A percentile compares a stretch with the other conserved stretches of the same genome.
Evolutionary conservation across 2,113 vertebrate species (phyloP).

Genomic region (Ahaetulla prasina): DNA sequence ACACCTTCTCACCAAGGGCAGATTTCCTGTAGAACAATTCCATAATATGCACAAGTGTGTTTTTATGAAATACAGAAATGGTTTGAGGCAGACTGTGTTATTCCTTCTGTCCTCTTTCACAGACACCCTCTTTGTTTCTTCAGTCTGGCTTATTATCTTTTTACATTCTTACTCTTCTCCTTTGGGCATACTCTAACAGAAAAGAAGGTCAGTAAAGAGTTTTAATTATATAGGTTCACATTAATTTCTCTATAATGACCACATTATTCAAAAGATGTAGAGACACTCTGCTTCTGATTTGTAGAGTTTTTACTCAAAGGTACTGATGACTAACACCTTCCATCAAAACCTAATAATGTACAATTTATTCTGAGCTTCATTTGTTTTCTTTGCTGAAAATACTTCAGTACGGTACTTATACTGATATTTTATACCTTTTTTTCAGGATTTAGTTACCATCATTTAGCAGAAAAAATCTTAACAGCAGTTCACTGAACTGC

Average conservation of each 20-base stretch:
- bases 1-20: slow-evolving; percentile 34
- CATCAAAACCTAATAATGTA: slow-evolving; percentile 6
- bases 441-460: background rate
- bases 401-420: background rate
- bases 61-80: background rate
- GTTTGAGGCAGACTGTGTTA: slow-evolving; percentile 20
- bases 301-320: slow-evolving; percentile 21
- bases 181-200: slow-evolving; percentile 51
- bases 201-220: slow-evolving; percentile 56
- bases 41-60: slow-evolving; percentile 28
- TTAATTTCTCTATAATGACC: slow-evolving; percentile 46
- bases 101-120: slow-evolving; percentile 43
- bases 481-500: background rate
- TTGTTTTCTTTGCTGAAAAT: slow-evolving; percentile 22
- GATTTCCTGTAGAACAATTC: slow-evolving; percentile 9
- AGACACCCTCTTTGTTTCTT: slow-evolving; percentile 61
- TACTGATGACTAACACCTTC: background rate
- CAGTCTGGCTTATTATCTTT: slow-evolving; percentile 45
- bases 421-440: background rate
- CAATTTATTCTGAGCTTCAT: background rate
- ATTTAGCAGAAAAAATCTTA: background rate
- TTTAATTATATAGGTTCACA: slow-evolving; percentile 51
- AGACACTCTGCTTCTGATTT: background rate
- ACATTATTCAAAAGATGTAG: slow-evolving; percentile 20
- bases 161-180: slow-evolving; percentile 49